A percentile compares a stretch with the other conserved stretches of the same genome.
Evolutionary conservation across 2,113 vertebrate species (phyloP).

Genomic region (Romanogobio albipinnatus): DNA sequence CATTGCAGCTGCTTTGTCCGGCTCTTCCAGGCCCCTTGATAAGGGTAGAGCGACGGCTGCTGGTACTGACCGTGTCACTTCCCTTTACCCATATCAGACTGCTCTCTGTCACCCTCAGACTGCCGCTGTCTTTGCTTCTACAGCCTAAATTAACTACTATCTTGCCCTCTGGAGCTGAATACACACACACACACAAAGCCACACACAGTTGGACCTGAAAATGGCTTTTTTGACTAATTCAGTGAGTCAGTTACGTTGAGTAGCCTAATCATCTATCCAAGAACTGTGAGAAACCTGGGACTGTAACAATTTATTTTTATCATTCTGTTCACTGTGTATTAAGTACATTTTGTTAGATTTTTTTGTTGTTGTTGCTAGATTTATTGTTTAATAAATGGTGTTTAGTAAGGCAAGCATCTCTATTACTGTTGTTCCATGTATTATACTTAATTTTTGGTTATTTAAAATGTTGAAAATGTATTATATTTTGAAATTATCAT

Average conservation of each 20-base stretch:
- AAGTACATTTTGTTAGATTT: neutral
- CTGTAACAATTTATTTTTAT: neutral
- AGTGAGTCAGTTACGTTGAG: conserved; percentile 4
- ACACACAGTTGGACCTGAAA: conserved; percentile 16
- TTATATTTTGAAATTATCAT: too few relatives aligned
- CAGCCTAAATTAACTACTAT: conserved; percentile 31
- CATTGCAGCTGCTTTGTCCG: neutral
- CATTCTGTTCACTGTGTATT: neutral
- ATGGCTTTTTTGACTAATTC: conserved; percentile 9
- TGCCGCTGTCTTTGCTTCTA: conserved; percentile 13
- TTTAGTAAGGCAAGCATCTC: neutral
- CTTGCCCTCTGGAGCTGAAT: neutral
- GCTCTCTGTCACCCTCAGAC: conserved; percentile 19
- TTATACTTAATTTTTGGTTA: neutral
- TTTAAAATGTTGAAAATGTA: too few relatives aligned
- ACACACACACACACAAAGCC: neutral
- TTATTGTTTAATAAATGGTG: neutral
- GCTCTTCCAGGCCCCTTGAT: neutral
- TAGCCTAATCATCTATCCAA: neutral
- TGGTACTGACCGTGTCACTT: conserved; percentile 21
- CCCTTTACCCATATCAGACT: conserved; percentile 36
- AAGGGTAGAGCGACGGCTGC: conserved; percentile 4
- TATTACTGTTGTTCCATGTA: neutral
- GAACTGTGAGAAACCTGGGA: conserved; percentile 20
- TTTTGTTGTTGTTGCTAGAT: too few relatives aligned